Conservation (phyloP, 2,113 vertebrate genomes). For the Caracal caracal region DNA sequence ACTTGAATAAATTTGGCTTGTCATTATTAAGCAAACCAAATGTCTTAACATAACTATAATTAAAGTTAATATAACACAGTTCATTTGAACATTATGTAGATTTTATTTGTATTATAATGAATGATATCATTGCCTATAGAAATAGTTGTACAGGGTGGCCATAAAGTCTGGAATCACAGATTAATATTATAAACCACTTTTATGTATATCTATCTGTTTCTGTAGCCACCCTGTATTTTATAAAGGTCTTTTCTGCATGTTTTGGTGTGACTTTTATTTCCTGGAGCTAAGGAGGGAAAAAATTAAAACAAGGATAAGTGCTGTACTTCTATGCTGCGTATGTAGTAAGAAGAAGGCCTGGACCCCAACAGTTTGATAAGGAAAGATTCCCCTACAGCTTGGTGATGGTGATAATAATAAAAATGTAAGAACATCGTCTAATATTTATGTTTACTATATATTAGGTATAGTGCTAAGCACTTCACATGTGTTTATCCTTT, state of each 20-base stretch:
- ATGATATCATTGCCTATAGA: neutral
- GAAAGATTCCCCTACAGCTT: neutral
- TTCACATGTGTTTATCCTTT: constrained; percentile 10
- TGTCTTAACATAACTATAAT: constrained; percentile 20
- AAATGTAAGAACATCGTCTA: neutral
- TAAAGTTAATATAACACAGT: constrained; percentile 31
- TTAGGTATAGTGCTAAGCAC: neutral
- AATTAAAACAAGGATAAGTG: neutral
- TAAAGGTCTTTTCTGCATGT: neutral
- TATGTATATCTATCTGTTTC: neutral
- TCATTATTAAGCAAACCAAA: constrained; percentile 25
- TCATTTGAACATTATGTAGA: neutral
- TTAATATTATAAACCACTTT: neutral
- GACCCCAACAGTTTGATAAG: neutral
- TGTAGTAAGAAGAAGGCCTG: neutral
- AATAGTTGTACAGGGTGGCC: neutral
- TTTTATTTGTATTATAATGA: constrained; percentile 31
- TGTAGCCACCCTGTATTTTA: neutral
- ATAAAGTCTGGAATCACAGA: constrained; percentile 1
- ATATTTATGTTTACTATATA: neutral
- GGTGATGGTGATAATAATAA: neutral
- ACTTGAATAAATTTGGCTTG: constrained; percentile 35
- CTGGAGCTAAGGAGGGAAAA: neutral
- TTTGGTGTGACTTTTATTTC: constrained; percentile 4
- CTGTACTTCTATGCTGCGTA: neutral